Evolutionary conservation across 2,113 vertebrate species (phyloP), one percentile per base, ranked within the genome.

Genomic region (Epinephelus cyanopodus): DNA sequence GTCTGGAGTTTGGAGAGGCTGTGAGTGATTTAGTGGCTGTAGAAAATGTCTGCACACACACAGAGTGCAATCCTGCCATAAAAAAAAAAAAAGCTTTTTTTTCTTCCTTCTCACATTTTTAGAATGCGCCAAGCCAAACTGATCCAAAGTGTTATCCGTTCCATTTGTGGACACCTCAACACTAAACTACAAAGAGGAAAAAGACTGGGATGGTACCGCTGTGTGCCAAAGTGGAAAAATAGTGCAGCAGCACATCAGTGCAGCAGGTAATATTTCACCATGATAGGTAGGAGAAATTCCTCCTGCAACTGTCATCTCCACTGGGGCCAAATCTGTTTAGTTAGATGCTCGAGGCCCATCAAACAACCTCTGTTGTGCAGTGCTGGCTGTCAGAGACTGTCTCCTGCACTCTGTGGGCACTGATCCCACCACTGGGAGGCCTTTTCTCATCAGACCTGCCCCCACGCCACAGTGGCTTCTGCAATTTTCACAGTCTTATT

Each of bases 251-350:
- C n/a, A 13, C 62, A 47, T 63, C 48, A 60, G 33, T 15, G 60
- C 10, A 17, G 47, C 23, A 63, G 57, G 33, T 80, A 53, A 74
- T 77, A 61, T 75, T 82, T 89, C 78, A 73, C 29, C 1, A 2
- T 48, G 74, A 80, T 14, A 21, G 56, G 54, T 21, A 1, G 70
- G 18, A 62, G 39, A 73, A 29, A 74, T 75, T 64, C 70, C 54
- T 82, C 33, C 79, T 21, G 56, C 48, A 42, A 56, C 48, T 47
- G 65, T 73, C 42, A 3, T 67, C 71, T 76, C 84, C 48, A 53
- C 33, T 21, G 53, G 9, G 64, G 57, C 72, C 69, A 66, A 57
- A 85, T 74, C 57, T 87, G 79, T 83, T 90, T 61, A 68, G 69
- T 66, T 79, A 54, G 78, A 81, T 52, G 58, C 53, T 27, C 6